phyloP scores from a whole-genome alignment of 1,140 invertebrate genomes.

The Cydia amplana region DNA sequence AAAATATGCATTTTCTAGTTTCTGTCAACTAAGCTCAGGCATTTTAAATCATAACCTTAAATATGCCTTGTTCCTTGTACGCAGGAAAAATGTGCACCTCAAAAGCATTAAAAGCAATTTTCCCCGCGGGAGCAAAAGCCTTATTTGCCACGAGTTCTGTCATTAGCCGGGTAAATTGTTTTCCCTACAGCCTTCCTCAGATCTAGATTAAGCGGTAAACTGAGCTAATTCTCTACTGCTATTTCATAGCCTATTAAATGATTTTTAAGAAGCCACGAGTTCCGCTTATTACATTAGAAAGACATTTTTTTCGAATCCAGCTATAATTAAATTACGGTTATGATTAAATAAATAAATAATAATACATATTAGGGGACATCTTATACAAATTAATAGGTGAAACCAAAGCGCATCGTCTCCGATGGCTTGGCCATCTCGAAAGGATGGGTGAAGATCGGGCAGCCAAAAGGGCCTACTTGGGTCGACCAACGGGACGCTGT shows the following conservation, averaged over 20 bases:
- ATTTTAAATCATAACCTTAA: no score
- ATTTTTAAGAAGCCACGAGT: neutral
- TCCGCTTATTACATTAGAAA: neutral
- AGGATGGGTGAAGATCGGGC: no score
- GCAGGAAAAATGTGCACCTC: neutral
- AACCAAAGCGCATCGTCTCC: no score
- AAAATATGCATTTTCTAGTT: no score
- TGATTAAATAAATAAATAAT: no score
- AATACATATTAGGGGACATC: no score
- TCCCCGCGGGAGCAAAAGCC: conserved; percentile 5
- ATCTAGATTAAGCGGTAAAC: conserved; percentile 17
- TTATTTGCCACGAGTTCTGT: conserved; percentile 16
- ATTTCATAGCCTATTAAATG: neutral
- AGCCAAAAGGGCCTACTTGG: no score
- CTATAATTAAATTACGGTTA: neutral
- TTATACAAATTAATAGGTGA: no score
- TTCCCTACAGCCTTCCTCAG: conserved; percentile 10
- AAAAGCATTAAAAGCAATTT: conserved; percentile 6
- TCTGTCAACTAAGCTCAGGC: no score
- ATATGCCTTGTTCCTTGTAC: neutral
- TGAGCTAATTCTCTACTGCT: conserved; percentile 1
- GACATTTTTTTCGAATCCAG: neutral
- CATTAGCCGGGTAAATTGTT: conserved; percentile 18
- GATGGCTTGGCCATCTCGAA: no score
- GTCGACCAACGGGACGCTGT: no score